Base-by-base conservation (phyloP, 1,140 invertebrate genomes). In the Alviniconcha marisindica region DNA sequence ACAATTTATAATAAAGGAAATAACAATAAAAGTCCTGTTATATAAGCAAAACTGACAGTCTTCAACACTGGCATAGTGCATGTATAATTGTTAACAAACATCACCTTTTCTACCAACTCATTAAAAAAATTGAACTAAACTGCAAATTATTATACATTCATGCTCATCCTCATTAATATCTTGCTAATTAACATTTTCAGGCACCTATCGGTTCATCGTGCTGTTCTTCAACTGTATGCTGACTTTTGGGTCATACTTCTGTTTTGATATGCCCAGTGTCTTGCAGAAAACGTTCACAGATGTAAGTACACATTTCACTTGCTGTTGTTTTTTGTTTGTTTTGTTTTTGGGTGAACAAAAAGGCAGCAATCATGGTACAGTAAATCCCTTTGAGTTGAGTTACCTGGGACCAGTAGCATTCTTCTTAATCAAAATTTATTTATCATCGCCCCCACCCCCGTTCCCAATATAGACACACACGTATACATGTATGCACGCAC, bases 181-280 rank as follows among this genome's bases (percentile, higher is more conserved):
- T 77, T 74, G 36, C 51, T 38, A 74, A 54, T 82, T 84, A 51
- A 69, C 81, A 83, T 80, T 90, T 91, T 73, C 86, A 93, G 93
- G 85, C 66, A 74, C 42, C 21, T 93, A 90, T 81, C 87, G 93
- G 21, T 94, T 93, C 77, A 38, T 92, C 38, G 85, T 94, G 28
- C 86, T 94, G 42, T 92, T 93, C 77, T 93, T 94, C 89, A 94
- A 93, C 88, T 94, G 93, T 81, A 87, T 94, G 88, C 82, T 94
- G 84, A 93, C 93, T 48, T 94, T 94, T 91, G 93, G 93, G 0
- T 93, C 92, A 42, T 94, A 94, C 81, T 94, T 93, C 80, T 94
- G 93, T 88, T 94, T 93, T 92, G 93, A 94, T 86, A 93, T 93
- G 93, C 93, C 93, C 51, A 94, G 93, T 90, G 92, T 93, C 42